Base-by-base conservation (phyloP, 2,113 vertebrate species). In the Mungos mungo region DNA sequence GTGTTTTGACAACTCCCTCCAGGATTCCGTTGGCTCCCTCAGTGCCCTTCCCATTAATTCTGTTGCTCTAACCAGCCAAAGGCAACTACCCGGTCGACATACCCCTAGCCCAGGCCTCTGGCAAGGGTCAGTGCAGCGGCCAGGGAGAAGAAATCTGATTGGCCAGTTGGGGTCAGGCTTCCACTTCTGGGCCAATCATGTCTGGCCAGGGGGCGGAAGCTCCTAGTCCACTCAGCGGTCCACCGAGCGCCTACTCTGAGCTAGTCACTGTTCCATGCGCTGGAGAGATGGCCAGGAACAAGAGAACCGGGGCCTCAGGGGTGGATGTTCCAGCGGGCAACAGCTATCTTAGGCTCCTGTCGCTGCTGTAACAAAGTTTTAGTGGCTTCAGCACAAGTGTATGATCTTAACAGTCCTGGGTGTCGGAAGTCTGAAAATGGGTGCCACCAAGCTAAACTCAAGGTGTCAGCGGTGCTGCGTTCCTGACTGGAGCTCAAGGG, bases 221-320 rank as follows among this genome's bases (percentile, higher is more conserved):
- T 47, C 21, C 52, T 21, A 1, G 41, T 21, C 31, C 18, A 10
- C 0, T 19, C 15, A n/a, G 11, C 65, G 8, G 13, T 23, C 27
- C 38, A 3, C 10, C 2, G 84, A 31, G n/a, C 1, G 0, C 4
- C 29, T 15, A 0, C 35, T 35, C 3, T 41, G 38, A 23, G 21
- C 1, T 4, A 50, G n/a, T 8, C 29, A 6, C 31, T 60, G 7
- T 63, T 52, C 15, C 14, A 15, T 66, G 35, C 10, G 4, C 41
- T 38, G 13, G 41, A n/a, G 41, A 41, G 12, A 54, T 2, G 0
- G 9, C 16, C 7, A 8, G 7, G 23, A 33, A 13, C 25, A 5
- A 88, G 60, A 18, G 2, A 6, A 6, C 71, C 38, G 63, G 13
- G 35, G 33, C 57, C 19, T 50, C 72, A 14, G 35, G 60, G 54